These are phyloP conservation scores for Chironomus riparius DNA, from an alignment of 2,888 invertebrate genomes.

Conservation along the genomic window DNA sequence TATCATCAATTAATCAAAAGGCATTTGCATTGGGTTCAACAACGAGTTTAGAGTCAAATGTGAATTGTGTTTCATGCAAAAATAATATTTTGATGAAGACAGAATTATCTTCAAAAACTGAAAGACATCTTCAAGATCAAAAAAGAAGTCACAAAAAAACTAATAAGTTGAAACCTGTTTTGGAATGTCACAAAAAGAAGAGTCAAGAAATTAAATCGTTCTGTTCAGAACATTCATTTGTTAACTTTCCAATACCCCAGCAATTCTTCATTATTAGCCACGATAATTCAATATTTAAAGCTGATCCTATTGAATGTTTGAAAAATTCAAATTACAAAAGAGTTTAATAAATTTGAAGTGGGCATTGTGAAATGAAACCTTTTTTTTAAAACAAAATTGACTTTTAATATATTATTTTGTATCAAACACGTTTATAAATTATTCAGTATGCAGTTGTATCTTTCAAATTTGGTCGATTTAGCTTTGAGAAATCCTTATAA, in stretches of 20 bases:
- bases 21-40: not conserved
- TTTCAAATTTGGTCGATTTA: not conserved
- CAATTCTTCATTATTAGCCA: not conserved
- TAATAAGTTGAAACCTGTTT: too few species aligned
- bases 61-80: not conserved
- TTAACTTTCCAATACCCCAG: not conserved
- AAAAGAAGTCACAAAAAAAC: not conserved
- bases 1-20: not conserved
- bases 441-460: conserved; percentile 1
- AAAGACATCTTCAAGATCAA: too few species aligned
- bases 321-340: not conserved
- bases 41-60: not conserved
- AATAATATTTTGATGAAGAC: not conserved
- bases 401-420: not conserved
- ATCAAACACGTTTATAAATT: not conserved
- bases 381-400: not conserved
- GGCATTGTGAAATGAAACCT: not conserved
- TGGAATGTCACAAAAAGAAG: too few species aligned
- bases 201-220: too few species aligned
- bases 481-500: not conserved
- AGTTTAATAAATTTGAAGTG: not conserved
- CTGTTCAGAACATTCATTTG: not conserved
- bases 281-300: not conserved
- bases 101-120: too few species aligned
- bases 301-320: conserved; percentile 3